phyloP scores from a whole-genome alignment of 2,113 vertebrate genomes.

The Amphiprion ocellaris region DNA sequence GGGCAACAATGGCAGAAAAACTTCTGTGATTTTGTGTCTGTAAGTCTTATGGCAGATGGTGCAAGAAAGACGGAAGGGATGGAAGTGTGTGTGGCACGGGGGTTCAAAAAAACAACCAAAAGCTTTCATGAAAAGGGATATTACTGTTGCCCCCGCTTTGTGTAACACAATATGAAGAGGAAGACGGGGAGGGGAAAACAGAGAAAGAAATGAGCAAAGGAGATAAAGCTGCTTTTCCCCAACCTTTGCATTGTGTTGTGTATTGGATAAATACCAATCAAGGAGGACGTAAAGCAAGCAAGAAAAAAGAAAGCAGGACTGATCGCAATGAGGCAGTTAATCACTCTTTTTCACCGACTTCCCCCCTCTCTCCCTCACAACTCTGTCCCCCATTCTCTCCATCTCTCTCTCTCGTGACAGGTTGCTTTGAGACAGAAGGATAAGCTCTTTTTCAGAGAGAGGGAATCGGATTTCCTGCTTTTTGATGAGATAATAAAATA shows the following conservation, averaged over 20 bases:
- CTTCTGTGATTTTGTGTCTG: background rate
- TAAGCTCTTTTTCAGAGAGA: slow-evolving; percentile 84
- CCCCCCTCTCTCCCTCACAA: slow-evolving; percentile 27
- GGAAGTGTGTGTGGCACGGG: slow-evolving; percentile 22
- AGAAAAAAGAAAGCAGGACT: slow-evolving; percentile 50
- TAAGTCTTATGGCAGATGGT: background rate
- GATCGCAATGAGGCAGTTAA: slow-evolving; percentile 77
- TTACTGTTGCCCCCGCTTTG: slow-evolving; percentile 65
- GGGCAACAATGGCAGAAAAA: background rate
- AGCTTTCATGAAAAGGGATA: slow-evolving; percentile 75
- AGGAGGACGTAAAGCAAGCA: slow-evolving; percentile 28
- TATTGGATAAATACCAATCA: slow-evolving; percentile 58
- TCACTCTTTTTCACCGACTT: slow-evolving; percentile 71
- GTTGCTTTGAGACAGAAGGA: slow-evolving; percentile 83
- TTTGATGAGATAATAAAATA: slow-evolving; percentile 86
- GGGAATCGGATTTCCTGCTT: slow-evolving; percentile 85
- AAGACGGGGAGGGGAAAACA: slow-evolving; percentile 28
- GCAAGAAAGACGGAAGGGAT: slow-evolving; percentile 10
- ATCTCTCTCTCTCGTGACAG: slow-evolving; percentile 77
- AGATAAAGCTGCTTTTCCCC: slow-evolving; percentile 37
- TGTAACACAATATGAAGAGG: slow-evolving; percentile 74
- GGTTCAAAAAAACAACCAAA: slow-evolving; percentile 48
- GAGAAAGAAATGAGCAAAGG: slow-evolving; percentile 21
- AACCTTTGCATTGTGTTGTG: slow-evolving; percentile 39
- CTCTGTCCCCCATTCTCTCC: slow-evolving; percentile 64